phyloP scores from a whole-genome alignment of 2,797 vertebrate genomes.

The Pangasius sanitwongsei region DNA sequence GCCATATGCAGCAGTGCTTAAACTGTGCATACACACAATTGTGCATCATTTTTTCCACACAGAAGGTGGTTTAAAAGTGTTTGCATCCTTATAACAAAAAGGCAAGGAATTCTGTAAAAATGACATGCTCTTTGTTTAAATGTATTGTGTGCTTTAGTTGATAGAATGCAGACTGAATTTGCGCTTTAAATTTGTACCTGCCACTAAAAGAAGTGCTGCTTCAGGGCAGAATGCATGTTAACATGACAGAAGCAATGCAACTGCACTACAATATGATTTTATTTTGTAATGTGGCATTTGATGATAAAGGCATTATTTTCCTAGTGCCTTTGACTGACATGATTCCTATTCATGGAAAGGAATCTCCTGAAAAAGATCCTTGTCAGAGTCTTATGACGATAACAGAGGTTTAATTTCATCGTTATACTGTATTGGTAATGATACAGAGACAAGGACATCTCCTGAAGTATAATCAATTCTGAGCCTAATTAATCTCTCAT shows the following conservation, averaged over 20 bases:
- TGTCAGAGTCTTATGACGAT: conserved; percentile 13
- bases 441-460: conserved; percentile 37
- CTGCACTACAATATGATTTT: background rate
- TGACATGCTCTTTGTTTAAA: background rate
- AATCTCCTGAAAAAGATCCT: conserved; percentile 2
- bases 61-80: background rate
- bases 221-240: background rate
- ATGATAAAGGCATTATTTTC: background rate
- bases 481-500: conserved; percentile 49
- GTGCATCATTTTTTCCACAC: background rate
- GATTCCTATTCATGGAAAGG: background rate
- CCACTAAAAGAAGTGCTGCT: background rate
- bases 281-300: background rate
- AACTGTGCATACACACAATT: background rate
- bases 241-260: background rate
- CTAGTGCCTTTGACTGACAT: background rate
- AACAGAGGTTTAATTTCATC: conserved; percentile 30
- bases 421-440: conserved; percentile 36
- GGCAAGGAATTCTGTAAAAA: background rate
- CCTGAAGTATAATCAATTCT: conserved; percentile 47
- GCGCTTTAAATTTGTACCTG: background rate
- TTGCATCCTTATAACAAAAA: background rate
- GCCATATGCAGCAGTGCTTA: background rate
- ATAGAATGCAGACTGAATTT: background rate
- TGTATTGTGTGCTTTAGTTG: background rate